These are phyloP conservation scores for Choloepus didactylus DNA, from an alignment of 2,797 vertebrate species.

Conservation along the genomic window DNA sequence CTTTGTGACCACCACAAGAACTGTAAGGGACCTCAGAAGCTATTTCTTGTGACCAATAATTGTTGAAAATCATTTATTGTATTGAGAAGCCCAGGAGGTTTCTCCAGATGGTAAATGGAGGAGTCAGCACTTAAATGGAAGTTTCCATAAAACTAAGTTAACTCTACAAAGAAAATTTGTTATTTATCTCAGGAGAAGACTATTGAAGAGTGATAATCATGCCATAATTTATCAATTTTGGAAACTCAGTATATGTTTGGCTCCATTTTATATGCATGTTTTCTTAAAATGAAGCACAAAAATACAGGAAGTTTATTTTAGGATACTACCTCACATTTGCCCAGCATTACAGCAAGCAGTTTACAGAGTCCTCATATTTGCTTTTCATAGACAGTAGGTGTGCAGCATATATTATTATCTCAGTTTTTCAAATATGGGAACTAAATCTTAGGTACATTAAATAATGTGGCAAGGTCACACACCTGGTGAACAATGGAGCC, in stretches of 20 bases:
- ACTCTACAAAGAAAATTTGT: neutral
- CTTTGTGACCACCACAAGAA: neutral
- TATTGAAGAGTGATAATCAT: neutral
- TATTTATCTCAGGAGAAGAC: neutral
- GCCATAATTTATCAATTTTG: neutral
- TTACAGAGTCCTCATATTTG: neutral
- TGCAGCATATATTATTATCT: neutral
- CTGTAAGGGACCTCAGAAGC: neutral
- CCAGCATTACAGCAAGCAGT: neutral
- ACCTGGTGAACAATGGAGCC: neutral
- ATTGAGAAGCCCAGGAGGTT: neutral
- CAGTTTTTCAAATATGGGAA: slow-evolving; percentile 2
- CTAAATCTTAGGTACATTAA: slow-evolving; percentile 60
- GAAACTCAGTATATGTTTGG: neutral
- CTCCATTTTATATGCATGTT: neutral
- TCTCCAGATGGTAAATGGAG: neutral
- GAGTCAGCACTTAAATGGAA: neutral
- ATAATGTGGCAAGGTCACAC: slow-evolving; percentile 51
- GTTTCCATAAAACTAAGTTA: slow-evolving; percentile 36
- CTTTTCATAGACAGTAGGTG: slow-evolving; percentile 10
- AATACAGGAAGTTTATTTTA: slow-evolving; percentile 40
- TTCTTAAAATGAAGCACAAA: slow-evolving; percentile 29
- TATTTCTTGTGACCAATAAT: slow-evolving; percentile 19
- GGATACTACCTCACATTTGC: neutral
- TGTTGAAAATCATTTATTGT: neutral